These are phyloP conservation scores for Tortrix viridana DNA, from an alignment of 2,888 invertebrate genomes.

Conservation along the genomic window DNA sequence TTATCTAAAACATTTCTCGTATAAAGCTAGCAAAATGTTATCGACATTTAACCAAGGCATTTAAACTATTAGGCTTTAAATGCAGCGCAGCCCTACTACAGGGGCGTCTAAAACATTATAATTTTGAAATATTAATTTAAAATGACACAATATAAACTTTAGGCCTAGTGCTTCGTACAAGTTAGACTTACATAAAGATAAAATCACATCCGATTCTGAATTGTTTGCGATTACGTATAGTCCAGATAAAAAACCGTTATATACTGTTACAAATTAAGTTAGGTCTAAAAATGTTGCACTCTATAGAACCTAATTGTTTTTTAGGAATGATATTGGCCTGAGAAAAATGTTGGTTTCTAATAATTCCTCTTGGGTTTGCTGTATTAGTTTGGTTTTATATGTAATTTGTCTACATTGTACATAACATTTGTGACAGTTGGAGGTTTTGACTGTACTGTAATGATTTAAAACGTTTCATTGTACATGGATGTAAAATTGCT, in stretches of 20 bases:
- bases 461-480: background rate
- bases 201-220: constrained; percentile 10
- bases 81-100: background rate
- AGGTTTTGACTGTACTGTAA: no score
- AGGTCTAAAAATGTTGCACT: no score
- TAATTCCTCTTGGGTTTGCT: no score
- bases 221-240: background rate
- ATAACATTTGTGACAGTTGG: background rate
- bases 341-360: no score
- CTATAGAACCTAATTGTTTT: no score
- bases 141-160: constrained; percentile 28
- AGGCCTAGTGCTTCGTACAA: constrained; percentile 31
- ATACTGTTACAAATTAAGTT: no score
- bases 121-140: constrained; percentile 15
- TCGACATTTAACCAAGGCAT: background rate
- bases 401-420: background rate
- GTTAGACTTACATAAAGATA: constrained; percentile 15
- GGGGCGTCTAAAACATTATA: background rate
- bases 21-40: background rate
- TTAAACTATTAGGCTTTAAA: background rate
- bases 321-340: no score
- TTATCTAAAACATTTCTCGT: background rate
- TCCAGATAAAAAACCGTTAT: no score
- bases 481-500: background rate
- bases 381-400: no score